Evolutionary conservation across 2,113 vertebrate species (phyloP).

Genomic region (Eptesicus fuscus): DNA sequence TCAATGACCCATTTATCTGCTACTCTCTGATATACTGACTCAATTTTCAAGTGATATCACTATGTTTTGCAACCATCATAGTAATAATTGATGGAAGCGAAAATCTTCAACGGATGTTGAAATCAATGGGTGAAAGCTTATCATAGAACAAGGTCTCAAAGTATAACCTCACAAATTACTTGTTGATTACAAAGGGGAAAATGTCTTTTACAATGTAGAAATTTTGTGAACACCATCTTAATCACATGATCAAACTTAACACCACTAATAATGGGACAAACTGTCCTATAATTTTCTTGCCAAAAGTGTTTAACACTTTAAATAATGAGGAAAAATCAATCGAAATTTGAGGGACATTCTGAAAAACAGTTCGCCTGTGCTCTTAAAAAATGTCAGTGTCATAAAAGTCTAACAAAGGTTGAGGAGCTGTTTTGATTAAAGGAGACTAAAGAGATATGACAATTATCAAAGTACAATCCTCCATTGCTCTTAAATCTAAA

Average conservation of each 20-base stretch:
- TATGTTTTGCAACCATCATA: neutral
- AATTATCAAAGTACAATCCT: neutral
- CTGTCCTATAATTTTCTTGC: neutral
- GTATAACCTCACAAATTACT: neutral
- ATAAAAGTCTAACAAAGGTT: neutral
- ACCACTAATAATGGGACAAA: conserved; percentile 28
- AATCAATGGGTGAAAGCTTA: conserved; percentile 9
- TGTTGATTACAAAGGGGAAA: conserved; percentile 6
- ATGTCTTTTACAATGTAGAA: conserved; percentile 13
- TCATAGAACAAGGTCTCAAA: conserved; percentile 2
- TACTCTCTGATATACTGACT: neutral
- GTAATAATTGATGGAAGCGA: conserved; percentile 17
- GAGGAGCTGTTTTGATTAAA: conserved; percentile 8
- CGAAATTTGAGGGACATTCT: conserved; percentile 18
- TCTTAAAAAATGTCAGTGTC: conserved; percentile 22
- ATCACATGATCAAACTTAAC: conserved; percentile 19
- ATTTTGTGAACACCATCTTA: conserved; percentile 17
- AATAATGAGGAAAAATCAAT: conserved; percentile 16
- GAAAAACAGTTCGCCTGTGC: neutral
- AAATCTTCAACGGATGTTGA: conserved; percentile 20
- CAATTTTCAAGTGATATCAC: conserved; percentile 10
- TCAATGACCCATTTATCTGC: neutral
- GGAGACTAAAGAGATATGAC: neutral
- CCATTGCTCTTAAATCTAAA: neutral
- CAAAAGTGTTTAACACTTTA: conserved; percentile 39